A percentile compares a stretch with the other conserved stretches of the same genome.
These are phyloP conservation scores for Electrophaes corylata DNA, from an alignment of 2,888 invertebrate species.

Conservation along the genomic window DNA sequence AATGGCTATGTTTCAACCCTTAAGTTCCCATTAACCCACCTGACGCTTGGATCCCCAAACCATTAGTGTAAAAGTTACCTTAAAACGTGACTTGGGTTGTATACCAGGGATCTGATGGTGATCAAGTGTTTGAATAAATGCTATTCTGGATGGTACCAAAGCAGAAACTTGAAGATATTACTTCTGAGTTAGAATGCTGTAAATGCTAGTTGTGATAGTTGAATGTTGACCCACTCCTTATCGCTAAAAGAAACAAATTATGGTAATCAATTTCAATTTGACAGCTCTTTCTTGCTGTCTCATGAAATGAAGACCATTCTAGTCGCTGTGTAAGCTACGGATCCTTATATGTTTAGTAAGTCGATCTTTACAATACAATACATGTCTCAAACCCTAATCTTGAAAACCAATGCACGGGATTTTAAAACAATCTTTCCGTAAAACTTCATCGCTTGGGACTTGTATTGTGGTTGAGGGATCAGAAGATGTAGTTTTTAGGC, in stretches of 20 bases:
- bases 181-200: slow-evolving; percentile 33
- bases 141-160: slow-evolving; percentile 8
- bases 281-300: slow-evolving; percentile 4
- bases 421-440: background rate
- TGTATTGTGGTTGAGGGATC: slow-evolving; percentile 9
- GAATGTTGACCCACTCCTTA: slow-evolving; percentile 47
- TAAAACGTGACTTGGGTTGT: slow-evolving; percentile 70
- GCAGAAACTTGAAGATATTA: slow-evolving; percentile 11
- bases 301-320: slow-evolving; percentile 12
- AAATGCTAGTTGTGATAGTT: slow-evolving; percentile 50
- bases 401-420: background rate
- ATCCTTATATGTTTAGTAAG: slow-evolving; percentile 11
- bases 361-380: slow-evolving; percentile 17
- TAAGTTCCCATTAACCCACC: slow-evolving; percentile 41
- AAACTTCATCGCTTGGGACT: background rate
- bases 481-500: background rate
- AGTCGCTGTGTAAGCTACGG: slow-evolving; percentile 15
- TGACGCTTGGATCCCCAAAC: slow-evolving; percentile 42
- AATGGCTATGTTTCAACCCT: slow-evolving; percentile 50
- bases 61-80: slow-evolving; percentile 61
- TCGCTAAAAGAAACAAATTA: slow-evolving; percentile 30
- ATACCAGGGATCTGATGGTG: slow-evolving; percentile 46
- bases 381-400: slow-evolving; percentile 4
- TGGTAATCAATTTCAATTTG: slow-evolving; percentile 27
- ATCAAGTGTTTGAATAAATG: slow-evolving; percentile 35